A percentile compares a stretch with the other conserved stretches of the same genome.
These are phyloP conservation scores for Amphipyra tragopoginis DNA, from an alignment of 2,888 invertebrate species.

Conservation along the genomic window DNA sequence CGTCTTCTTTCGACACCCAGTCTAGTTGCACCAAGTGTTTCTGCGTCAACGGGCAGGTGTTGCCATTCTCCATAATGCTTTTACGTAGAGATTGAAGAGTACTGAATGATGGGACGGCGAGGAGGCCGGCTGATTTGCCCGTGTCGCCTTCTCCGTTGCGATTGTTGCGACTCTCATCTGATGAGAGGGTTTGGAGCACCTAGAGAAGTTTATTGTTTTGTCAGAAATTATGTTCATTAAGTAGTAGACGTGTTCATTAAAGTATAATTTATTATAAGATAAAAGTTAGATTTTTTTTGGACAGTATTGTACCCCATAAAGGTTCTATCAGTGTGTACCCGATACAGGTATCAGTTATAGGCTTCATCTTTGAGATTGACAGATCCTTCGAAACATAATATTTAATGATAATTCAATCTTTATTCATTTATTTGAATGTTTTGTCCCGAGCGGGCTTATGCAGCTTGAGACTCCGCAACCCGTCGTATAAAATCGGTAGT, in stretches of 20 bases:
- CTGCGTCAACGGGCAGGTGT: constrained; percentile 96
- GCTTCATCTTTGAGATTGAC: too few relatives aligned
- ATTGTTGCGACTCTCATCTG: constrained; percentile 92
- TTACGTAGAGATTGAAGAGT: constrained; percentile 96
- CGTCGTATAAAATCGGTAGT: too few relatives aligned
- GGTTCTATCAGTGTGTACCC: too few relatives aligned
- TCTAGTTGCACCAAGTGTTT: constrained; percentile 98
- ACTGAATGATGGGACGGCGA: constrained; percentile 97
- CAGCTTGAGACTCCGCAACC: too few relatives aligned
- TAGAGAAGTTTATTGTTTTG: constrained; percentile 44
- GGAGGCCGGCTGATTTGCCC: constrained; percentile 90
- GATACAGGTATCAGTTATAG: too few relatives aligned
- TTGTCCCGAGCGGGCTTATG: too few relatives aligned
- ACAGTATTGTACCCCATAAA: too few relatives aligned
- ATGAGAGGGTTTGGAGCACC: constrained; percentile 94
- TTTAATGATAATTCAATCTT: too few relatives aligned
- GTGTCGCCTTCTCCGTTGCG: constrained; percentile 89
- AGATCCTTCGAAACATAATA: too few relatives aligned
- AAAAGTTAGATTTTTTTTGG: too few relatives aligned
- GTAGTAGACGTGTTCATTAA: neutral
- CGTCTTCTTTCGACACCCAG: constrained; percentile 99
- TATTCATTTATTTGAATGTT: too few relatives aligned
- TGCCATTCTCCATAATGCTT: constrained; percentile 97
- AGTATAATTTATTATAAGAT: too few relatives aligned
- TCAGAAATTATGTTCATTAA: neutral